phyloP scores from a whole-genome alignment of 2,797 vertebrate species.

The Micromesistius poutassou region DNA sequence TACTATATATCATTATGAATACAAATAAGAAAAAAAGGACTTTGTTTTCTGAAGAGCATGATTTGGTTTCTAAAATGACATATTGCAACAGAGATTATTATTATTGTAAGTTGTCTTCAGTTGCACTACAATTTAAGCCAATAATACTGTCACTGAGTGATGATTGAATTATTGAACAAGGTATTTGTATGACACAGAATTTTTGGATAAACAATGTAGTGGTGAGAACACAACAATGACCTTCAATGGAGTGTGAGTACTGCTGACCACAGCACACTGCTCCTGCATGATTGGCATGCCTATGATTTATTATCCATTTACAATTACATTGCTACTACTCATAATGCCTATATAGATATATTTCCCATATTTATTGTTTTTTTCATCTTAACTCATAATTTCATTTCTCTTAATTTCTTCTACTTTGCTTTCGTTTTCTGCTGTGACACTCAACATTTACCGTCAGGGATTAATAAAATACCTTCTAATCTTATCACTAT shows the following conservation, averaged over 20 bases:
- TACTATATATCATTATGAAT: not conserved
- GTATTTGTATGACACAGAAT: not conserved
- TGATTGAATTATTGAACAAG: not conserved
- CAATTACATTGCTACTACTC: not conserved
- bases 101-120: slow-evolving; percentile 1
- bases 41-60: not conserved
- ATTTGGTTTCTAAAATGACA: not conserved
- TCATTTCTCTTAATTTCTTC: not conserved
- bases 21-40: not conserved
- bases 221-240: no score
- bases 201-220: no score
- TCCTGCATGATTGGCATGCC: not conserved
- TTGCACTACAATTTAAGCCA: not conserved
- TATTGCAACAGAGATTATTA: not conserved
- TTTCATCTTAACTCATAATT: not conserved
- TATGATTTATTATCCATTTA: no score
- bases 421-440: not conserved
- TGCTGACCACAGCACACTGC: not conserved
- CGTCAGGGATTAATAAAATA: no score
- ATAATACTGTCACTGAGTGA: no score
- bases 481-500: no score
- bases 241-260: not conserved
- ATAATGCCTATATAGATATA: not conserved
- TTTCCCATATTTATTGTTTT: no score
- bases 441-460: no score